Evolutionary conservation across 2,888 invertebrate genomes (phyloP), one percentile per base, ranked within the genome.

Genomic region (Rhingia rostrata): DNA sequence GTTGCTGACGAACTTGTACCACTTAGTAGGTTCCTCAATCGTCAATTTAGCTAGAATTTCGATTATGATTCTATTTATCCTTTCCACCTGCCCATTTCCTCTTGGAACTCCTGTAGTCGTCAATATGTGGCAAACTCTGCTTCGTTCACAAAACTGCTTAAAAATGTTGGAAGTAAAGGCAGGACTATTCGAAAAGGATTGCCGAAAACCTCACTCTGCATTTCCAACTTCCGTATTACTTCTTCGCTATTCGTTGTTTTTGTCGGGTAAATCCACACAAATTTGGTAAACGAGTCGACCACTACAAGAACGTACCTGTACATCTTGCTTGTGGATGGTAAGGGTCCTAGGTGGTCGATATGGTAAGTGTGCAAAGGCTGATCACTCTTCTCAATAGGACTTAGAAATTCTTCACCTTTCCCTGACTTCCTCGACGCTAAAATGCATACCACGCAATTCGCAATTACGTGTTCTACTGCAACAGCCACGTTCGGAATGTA

Each of bases 31-130:
- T 39, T 58, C 56, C 4, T 56, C 56, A 37, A 63, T 33, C 0
- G 49, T 43, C 12, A 45, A 56, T 63, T 47, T 63, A 2, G 63
- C 41, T 12, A 69, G 30, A n/a, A 58, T 37, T 12, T 41, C 35
- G n/a, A 69, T 58, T 10, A 90, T 87, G 4, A 83, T 88, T 6
- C 87, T 73, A 77, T 91, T 89, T 0, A 89, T 77, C 4, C 89
- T 81, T 56, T 90, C 89, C 0, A 88, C 88, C 72, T 91, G 90
- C 0, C 90, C 90, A 73, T 91, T 90, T 9, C 43, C 45, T 22
- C 22, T 22, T 22, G 22, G 22, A 22, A 22, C 22, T 22, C 22
- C 22, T 63, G 51, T 58, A 6, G 51, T 60, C 12, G 41, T 60
- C 22, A 47, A 33, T n/a, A 30, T 47, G 35, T 66, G 73, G 12